Evolutionary conservation across 2,797 vertebrate species (phyloP).

Genomic region (Sandelia bainsii): DNA sequence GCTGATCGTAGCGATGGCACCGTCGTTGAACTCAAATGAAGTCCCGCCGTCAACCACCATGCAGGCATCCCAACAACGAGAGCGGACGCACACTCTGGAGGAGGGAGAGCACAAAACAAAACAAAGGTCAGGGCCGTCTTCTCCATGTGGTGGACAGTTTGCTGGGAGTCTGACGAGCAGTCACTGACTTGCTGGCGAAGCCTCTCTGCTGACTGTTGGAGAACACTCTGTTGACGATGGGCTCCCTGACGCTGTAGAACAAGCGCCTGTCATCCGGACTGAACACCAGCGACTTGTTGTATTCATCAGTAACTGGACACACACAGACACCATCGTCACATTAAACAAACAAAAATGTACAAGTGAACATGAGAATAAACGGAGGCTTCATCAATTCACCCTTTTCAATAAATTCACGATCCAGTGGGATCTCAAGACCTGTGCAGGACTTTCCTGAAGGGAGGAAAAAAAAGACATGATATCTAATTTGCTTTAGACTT

Average conservation of each 20-base stretch:
- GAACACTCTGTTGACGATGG: conserved; percentile 96
- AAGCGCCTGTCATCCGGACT: conserved; percentile 91
- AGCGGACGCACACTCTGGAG: conserved; percentile 92
- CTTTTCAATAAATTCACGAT: conserved; percentile 85
- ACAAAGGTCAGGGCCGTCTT: too few relatives aligned
- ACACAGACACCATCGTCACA: not conserved
- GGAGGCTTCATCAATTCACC: conserved; percentile 77
- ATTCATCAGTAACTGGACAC: conserved; percentile 88
- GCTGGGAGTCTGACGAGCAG: not conserved
- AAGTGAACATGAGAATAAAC: not conserved
- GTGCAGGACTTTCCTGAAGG: conserved; percentile 85
- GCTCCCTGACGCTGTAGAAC: conserved; percentile 96
- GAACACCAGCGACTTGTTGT: conserved; percentile 93
- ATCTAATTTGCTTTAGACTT: not conserved
- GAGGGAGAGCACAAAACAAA: not conserved
- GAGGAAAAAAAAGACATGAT: conserved; percentile 30
- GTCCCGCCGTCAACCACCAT: conserved; percentile 98
- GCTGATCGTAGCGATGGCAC: conserved; percentile 92
- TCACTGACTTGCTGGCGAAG: conserved; percentile 92
- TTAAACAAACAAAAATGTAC: not conserved
- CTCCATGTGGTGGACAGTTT: not conserved
- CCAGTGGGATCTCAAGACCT: conserved; percentile 84
- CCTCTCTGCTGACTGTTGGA: conserved; percentile 93
- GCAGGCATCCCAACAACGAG: conserved; percentile 97
- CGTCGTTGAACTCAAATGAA: conserved; percentile 98